Evolutionary conservation across 2,113 vertebrate species (phyloP).

Genomic region (Eclectus roratus): DNA sequence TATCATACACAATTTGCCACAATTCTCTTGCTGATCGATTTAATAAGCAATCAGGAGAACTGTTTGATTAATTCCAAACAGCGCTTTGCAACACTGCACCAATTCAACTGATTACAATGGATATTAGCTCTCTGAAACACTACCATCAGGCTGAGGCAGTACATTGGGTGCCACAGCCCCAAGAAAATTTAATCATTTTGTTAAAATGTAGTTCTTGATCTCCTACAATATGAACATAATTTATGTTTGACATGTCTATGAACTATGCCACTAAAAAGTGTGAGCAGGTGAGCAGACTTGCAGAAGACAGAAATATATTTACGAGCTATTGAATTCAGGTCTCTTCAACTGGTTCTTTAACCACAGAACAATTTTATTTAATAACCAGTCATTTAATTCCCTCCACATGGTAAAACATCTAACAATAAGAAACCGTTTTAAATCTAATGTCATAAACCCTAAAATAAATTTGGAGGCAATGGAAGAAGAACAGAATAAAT

Average conservation of each 20-base stretch:
- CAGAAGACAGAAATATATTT: background rate
- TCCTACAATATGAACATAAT: background rate
- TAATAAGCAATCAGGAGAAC: slow-evolving; percentile 57
- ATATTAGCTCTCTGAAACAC: slow-evolving; percentile 51
- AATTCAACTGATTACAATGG: slow-evolving; percentile 48
- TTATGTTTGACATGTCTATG: background rate
- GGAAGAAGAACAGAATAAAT: background rate
- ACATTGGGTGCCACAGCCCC: background rate
- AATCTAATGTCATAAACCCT: background rate
- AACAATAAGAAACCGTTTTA: background rate
- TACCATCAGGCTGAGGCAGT: background rate
- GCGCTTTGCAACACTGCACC: background rate
- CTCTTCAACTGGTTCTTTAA: background rate
- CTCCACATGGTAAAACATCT: background rate
- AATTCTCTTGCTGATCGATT: slow-evolving; percentile 58
- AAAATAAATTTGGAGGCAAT: background rate
- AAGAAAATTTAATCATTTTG: slow-evolving; percentile 15
- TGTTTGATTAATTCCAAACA: slow-evolving; percentile 56
- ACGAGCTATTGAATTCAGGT: background rate
- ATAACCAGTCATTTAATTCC: background rate
- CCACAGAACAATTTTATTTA: background rate
- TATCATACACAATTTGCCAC: slow-evolving; percentile 33
- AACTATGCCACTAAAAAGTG: background rate
- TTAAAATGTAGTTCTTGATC: slow-evolving; percentile 3
- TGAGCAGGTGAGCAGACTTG: background rate